Percentiles rank a stretch among this genome's conserved stretches.
These are phyloP conservation scores for Thamnaconus septentrionalis DNA, from an alignment of 2,113 vertebrate genomes.

Conservation along the genomic window DNA sequence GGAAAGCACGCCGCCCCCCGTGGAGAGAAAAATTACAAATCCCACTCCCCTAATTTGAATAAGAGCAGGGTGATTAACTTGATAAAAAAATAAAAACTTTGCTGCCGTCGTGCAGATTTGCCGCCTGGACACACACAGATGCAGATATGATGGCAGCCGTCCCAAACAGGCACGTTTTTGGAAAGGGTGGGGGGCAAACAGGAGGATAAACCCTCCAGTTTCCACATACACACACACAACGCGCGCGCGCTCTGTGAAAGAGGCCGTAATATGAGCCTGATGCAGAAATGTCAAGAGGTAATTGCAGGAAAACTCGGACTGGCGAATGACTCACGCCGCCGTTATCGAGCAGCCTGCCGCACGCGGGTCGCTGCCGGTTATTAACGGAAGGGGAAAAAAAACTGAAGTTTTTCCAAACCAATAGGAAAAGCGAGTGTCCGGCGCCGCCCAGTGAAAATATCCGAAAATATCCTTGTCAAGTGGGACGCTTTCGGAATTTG, in stretches of 20 bases:
- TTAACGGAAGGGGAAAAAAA: too few relatives aligned
- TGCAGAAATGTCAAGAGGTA: slow-evolving; percentile 67
- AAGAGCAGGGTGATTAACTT: slow-evolving; percentile 28
- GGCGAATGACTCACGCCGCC: slow-evolving; percentile 46
- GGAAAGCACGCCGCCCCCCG: too few relatives aligned
- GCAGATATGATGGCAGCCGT: slow-evolving; percentile 3
- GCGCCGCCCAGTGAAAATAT: too few relatives aligned
- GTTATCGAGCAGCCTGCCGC: slow-evolving; percentile 30
- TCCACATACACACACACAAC: background rate
- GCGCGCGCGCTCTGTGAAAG: slow-evolving; percentile 8
- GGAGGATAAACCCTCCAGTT: slow-evolving; percentile 51
- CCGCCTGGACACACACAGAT: slow-evolving; percentile 40
- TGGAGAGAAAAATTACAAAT: background rate
- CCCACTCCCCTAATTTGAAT: slow-evolving; percentile 31
- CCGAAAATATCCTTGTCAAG: background rate
- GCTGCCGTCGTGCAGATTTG: slow-evolving; percentile 35
- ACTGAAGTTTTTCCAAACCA: too few relatives aligned
- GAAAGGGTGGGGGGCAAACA: slow-evolving; percentile 41
- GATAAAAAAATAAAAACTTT: slow-evolving; percentile 39
- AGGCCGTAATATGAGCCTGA: slow-evolving; percentile 53
- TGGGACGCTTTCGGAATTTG: background rate
- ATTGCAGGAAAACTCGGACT: slow-evolving; percentile 58
- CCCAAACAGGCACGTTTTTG: too few relatives aligned
- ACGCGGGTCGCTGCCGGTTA: too few relatives aligned
- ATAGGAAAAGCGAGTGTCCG: too few relatives aligned